Base-by-base conservation (phyloP, 2,797 vertebrate species). In the Novumbra hubbsi region DNA sequence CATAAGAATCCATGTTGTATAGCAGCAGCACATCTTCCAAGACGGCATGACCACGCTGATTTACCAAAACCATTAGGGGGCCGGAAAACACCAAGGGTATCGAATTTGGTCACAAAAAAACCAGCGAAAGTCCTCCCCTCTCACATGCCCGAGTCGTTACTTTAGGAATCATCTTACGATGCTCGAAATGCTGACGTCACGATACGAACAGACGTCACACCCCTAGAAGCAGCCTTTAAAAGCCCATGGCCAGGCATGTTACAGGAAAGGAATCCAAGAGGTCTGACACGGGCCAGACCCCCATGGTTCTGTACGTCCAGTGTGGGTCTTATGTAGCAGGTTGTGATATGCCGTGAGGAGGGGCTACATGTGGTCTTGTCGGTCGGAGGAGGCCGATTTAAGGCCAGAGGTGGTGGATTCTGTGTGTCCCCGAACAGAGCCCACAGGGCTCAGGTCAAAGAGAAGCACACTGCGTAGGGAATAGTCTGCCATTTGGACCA, bases 51-150 rank as follows among this genome's bases (percentile, higher is more conserved):
- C 30, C 27, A 72, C 14, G 65, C 72, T 41, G n/a, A 60, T 68
- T 68, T 32, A 70, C 70, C 64, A 65, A 14, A 34, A 65, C 74
- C 45, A 52, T 70, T 21, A 9, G 63, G 9, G 55, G 67, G 68
- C 28, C 48, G 76, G 76, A 48, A 69, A 72, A 28, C 24, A 81
- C 75, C 74, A 68, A 73, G 16, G 16, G 78, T 41, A 45, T 32
- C 38, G 16, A 55, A 71, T 11, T 49, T 0, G 5, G 28, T 50
- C 27, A 14, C n/a, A 62, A 45, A 2, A 2, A 63, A 72, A 21
- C 32, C 15, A 68, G 50, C 57, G 64, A 49, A 30, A 45, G n/a
- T 45, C 16, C 7, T 27, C 27, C 48, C 5, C 55, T 73, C 28
- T 45, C 62, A 49, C 50, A 49, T 45, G 34, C 4, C 14, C 7